Base-by-base conservation (phyloP, 1,140 invertebrate genomes). In the Nixonia krombeini region DNA sequence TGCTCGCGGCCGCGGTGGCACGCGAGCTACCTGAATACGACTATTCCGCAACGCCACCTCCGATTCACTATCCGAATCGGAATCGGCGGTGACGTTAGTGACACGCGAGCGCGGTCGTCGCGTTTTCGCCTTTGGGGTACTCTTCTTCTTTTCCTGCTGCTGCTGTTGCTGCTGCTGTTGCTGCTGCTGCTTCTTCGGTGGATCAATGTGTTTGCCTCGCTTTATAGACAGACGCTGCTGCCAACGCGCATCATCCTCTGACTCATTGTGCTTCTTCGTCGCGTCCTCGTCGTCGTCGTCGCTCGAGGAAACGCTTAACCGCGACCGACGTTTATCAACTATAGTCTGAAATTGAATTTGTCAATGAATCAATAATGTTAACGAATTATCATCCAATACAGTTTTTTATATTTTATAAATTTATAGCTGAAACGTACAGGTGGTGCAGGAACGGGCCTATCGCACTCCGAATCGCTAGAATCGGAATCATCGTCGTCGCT, bases 31-130 rank as follows among this genome's bases (percentile, higher is more conserved):
- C 55, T 81, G 76, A 18, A 74, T 81, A 5, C 77, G 72, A 44
- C 71, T 81, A 25, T 71, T 84, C 10, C 72, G 64, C 15, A 74
- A 28, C 0, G 73, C 56, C 4, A 75, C 45, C n/a, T 83, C 82
- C 4, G 77, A 75, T 16, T 82, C 81, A 35, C 80, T 84, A 2
- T 84, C 84, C 0, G 84, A 83, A 23, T 84, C 81, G 0, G 79
- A 78, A 0, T 68, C 74, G 18, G 70, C 76, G 0, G 72, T 62
- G 0, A 74, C 68, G 16, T 75, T 81, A 16, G 77, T 73, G 0
- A 80, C 70, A 2, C 81, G 59, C 0, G 83, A 77, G 4, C 78
- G 68, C 1, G 78, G 74, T 9, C 80, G 78, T 9, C 78, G 75
- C 0, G 76, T 69, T 18, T 84, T 85, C 0, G 45, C 44, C 23